These are phyloP conservation scores for Pollachius pollachius DNA, from an alignment of 2,113 vertebrate genomes.

Conservation along the genomic window DNA sequence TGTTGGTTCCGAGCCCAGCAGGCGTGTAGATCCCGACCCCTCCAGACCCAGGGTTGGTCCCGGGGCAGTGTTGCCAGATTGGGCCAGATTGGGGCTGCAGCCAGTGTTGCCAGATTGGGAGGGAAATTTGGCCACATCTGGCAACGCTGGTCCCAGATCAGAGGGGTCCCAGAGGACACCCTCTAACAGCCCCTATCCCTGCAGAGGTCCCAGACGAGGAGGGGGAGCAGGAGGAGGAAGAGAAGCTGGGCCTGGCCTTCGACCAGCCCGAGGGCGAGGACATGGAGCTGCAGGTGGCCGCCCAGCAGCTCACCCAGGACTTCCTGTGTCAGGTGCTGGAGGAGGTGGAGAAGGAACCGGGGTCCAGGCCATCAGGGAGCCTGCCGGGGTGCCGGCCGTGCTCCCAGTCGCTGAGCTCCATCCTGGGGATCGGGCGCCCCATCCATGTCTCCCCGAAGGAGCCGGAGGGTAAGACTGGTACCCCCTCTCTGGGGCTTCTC, in stretches of 20 bases:
- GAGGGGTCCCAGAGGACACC: too few relatives aligned
- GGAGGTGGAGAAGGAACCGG: slow-evolving; percentile 11
- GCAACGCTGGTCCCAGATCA: too few relatives aligned
- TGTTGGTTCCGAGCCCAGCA: too few relatives aligned
- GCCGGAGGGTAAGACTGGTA: background rate
- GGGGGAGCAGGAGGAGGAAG: slow-evolving; percentile 66
- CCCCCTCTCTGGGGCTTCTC: too few relatives aligned
- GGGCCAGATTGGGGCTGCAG: too few relatives aligned
- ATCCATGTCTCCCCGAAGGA: slow-evolving; percentile 55
- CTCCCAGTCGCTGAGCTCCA: slow-evolving; percentile 46
- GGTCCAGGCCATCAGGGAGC: background rate
- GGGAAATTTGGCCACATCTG: too few relatives aligned
- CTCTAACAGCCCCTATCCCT: too few relatives aligned
- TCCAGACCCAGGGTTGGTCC: too few relatives aligned
- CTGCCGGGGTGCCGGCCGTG: background rate
- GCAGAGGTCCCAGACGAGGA: background rate
- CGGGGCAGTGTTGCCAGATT: too few relatives aligned
- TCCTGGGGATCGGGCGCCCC: slow-evolving; percentile 84
- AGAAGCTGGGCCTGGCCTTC: slow-evolving; percentile 69
- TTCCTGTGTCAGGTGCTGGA: slow-evolving; percentile 83
- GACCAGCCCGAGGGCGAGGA: slow-evolving; percentile 80
- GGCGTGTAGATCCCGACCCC: too few relatives aligned
- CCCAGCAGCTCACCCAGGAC: slow-evolving; percentile 87
- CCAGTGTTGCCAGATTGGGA: too few relatives aligned
- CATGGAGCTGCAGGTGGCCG: slow-evolving; percentile 82